Percentiles rank a stretch among this genome's conserved stretches.
These are phyloP conservation scores for Scelioninae gen. 2 DNA, from an alignment of 2,888 invertebrate species.

Conservation along the genomic window DNA sequence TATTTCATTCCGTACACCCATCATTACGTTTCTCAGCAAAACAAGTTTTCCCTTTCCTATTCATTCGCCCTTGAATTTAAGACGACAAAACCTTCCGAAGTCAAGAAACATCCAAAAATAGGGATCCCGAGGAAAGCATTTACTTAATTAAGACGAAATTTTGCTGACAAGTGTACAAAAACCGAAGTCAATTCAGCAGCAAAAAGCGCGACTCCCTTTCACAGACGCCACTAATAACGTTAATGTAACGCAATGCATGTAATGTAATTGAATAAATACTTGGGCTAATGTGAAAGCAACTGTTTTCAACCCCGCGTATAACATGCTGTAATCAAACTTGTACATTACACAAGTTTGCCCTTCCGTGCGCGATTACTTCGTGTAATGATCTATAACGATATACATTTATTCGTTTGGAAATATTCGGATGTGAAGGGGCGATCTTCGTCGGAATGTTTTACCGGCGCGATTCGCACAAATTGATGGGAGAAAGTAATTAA, in stretches of 20 bases:
- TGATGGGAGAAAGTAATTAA: constrained; percentile 40
- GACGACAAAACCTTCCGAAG: too few relatives aligned
- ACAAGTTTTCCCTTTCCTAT: too few relatives aligned
- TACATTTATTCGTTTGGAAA: constrained; percentile 56
- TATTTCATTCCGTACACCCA: too few relatives aligned
- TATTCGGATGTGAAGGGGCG: constrained; percentile 48
- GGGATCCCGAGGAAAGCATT: constrained; percentile 16
- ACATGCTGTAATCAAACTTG: constrained; percentile 57
- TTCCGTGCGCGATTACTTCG: constrained; percentile 46
- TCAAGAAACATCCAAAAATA: too few relatives aligned
- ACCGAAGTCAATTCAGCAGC: constrained; percentile 24
- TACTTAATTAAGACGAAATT: constrained; percentile 35
- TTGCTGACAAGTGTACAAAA: constrained; percentile 51
- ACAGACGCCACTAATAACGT: constrained; percentile 68
- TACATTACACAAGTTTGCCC: constrained; percentile 52
- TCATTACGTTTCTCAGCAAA: too few relatives aligned
- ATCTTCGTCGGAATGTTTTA: constrained; percentile 43
- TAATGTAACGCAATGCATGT: constrained; percentile 67
- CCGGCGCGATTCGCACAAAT: constrained; percentile 18
- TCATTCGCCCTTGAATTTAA: too few relatives aligned
- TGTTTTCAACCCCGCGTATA: constrained; percentile 55
- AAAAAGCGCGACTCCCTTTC: constrained; percentile 30
- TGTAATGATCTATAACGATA: constrained; percentile 56
- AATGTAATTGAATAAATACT: constrained; percentile 69
- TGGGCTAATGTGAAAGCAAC: constrained; percentile 49